Evolutionary conservation across 2,888 invertebrate species (phyloP).

Genomic region (Lordiphosa fenestrarum): DNA sequence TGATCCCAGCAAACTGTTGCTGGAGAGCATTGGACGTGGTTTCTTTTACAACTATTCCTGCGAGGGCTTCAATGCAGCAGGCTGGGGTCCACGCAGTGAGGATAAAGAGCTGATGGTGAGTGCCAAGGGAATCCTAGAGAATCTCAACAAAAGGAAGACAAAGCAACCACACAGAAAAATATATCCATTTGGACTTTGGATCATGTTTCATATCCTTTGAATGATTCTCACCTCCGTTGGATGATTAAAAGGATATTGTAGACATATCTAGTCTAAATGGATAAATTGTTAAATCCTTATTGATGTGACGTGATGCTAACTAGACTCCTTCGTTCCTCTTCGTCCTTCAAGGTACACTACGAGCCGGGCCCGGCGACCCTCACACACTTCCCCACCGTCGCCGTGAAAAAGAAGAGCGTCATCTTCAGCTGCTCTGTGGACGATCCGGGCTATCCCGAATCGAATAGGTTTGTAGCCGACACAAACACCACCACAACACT

Average conservation of each 20-base stretch:
- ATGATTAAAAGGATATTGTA: too few relatives aligned
- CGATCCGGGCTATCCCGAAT: conserved; percentile 90
- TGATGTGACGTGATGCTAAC: too few relatives aligned
- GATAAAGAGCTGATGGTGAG: conserved; percentile 88
- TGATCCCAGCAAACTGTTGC: conserved; percentile 91
- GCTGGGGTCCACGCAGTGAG: conserved; percentile 91
- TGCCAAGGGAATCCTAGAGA: too few relatives aligned
- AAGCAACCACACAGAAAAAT: too few relatives aligned
- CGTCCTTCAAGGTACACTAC: conserved; percentile 80
- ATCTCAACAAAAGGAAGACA: too few relatives aligned
- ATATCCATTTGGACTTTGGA: too few relatives aligned
- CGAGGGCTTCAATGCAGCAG: conserved; percentile 92
- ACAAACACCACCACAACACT: conserved; percentile 24
- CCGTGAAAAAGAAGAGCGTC: conserved; percentile 90
- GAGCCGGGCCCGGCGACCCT: conserved; percentile 92
- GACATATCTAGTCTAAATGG: too few relatives aligned
- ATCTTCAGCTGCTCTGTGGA: conserved; percentile 91
- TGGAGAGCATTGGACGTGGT: conserved; percentile 91
- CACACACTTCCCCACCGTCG: conserved; percentile 86
- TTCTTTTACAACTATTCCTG: conserved; percentile 98
- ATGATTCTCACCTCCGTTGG: too few relatives aligned
- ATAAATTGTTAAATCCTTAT: too few relatives aligned
- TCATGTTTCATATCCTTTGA: too few relatives aligned
- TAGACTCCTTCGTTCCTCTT: not conserved
- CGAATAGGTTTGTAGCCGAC: conserved; percentile 78